A percentile compares a stretch with the other conserved stretches of the same genome.
Conservation (phyloP, 2,888 invertebrate species). For the Odontomyia ornata region DNA sequence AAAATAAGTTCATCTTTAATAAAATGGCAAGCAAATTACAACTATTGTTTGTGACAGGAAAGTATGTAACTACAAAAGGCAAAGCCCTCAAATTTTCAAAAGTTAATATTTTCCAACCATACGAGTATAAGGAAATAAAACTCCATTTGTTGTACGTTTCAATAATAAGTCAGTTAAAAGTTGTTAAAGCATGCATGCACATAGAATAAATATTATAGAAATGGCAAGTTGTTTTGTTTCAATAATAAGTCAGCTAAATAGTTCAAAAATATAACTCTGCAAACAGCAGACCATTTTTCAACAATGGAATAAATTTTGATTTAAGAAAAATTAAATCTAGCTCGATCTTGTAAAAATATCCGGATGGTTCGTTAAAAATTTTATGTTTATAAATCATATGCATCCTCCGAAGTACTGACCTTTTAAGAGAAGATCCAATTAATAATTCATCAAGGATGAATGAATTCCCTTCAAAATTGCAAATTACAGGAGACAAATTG, state of each 20-base stretch:
- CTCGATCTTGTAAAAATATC: conserved; percentile 35
- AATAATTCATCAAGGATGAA: conserved; percentile 98
- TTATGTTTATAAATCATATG: conserved; percentile 72
- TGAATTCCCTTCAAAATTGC: conserved; percentile 99
- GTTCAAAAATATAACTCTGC: too few relatives aligned
- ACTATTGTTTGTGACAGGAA: not conserved
- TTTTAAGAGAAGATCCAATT: conserved; percentile 98
- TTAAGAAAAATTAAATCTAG: conserved; percentile 41
- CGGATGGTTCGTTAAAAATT: conserved; percentile 22
- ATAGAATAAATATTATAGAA: not conserved
- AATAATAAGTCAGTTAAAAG: not conserved
- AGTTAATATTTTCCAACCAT: conserved; percentile 17
- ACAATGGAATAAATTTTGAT: conserved; percentile 28
- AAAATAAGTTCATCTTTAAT: not conserved
- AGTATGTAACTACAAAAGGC: conserved; percentile 6
- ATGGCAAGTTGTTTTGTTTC: conserved; percentile 24
- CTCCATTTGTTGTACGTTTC: too few relatives aligned
- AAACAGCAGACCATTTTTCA: too few relatives aligned
- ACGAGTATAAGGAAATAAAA: not conserved
- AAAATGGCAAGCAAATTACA: conserved; percentile 29
- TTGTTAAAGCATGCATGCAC: not conserved
- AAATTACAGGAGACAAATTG: too few relatives aligned
- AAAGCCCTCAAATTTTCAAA: not conserved
- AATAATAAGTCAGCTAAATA: too few relatives aligned
- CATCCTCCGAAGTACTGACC: conserved; percentile 90